Evolutionary conservation across 2,797 vertebrate genomes (phyloP).

Genomic region (Neosilurus hyrtlii): DNA sequence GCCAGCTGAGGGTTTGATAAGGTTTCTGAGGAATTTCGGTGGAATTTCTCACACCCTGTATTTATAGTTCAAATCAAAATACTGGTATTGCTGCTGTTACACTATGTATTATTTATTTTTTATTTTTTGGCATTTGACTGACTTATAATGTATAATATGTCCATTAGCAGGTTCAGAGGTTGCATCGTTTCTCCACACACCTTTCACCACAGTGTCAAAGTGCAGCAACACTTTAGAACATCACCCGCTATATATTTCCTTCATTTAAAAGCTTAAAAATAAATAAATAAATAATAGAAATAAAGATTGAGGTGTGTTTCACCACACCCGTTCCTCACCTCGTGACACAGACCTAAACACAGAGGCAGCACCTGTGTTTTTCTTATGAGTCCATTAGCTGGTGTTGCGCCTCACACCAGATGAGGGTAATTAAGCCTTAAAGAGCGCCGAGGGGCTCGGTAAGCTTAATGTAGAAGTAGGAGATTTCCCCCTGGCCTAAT

Average conservation of each 20-base stretch:
- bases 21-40: slow-evolving; percentile 30
- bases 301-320: slow-evolving; percentile 24
- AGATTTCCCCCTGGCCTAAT: slow-evolving; percentile 23
- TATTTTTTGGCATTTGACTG: background rate
- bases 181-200: background rate
- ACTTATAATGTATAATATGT: background rate
- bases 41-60: background rate
- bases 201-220: slow-evolving; percentile 8
- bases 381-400: slow-evolving; percentile 17
- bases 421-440: slow-evolving; percentile 37
- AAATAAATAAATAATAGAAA: background rate
- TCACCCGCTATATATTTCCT: background rate
- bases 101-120: background rate
- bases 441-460: slow-evolving; percentile 30
- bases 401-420: slow-evolving; percentile 43
- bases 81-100: background rate
- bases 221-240: background rate
- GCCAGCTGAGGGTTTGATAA: slow-evolving; percentile 42
- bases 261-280: background rate
- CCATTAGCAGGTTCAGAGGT: background rate
- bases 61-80: slow-evolving; percentile 10
- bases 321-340: slow-evolving; percentile 38
- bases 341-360: slow-evolving; percentile 19
- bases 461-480: slow-evolving; percentile 19
- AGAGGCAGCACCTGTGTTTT: slow-evolving; percentile 33